Evolutionary conservation across 2,888 invertebrate species (phyloP), one percentile per base, ranked within the genome.

Genomic region (Electrophaes corylata): DNA sequence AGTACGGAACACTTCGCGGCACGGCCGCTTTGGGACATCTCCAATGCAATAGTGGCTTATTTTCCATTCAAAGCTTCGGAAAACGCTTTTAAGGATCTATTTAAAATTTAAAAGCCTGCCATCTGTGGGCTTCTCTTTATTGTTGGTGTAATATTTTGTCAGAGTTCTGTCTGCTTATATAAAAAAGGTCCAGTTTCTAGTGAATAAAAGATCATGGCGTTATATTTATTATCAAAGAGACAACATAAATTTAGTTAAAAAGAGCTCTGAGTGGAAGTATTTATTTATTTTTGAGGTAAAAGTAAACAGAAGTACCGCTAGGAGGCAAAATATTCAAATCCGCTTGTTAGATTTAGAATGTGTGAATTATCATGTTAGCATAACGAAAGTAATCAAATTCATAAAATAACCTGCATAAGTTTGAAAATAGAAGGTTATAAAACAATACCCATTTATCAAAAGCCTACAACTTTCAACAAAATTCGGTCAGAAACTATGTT

Each of bases 21-120:
- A 40, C 50, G 50, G 50, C 58, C 59, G 65, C 65, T 62, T 56
- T 57, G 70, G 67, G 68, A 66, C 64, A 59, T 71, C 65, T 72
- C 67, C 70, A 69, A 73, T 75, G 75, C 74, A 78, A 77, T 74
- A 71, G 68, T 66, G 69, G 74, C 71, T 72, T 74, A 78, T 78
- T 81, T 73, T 69, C 69, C 66, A 81, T 78, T 76, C 78, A 79
- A 71, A 73, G 71, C 74, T 71, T 72, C 65, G 60, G 64, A 60
- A 72, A 78, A 69, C 71, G 66, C 70, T 76, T 71, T 77, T 71
- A 75, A 70, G 63, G 69, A 67, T 62, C 63, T 68, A 66, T 59
- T 75, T 69, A 75, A 78, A 75, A 72, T 76, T 75, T 69, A 76
- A 71, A 72, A 60, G 64, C 62, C 63, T 54, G 59, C 69, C 8